Conservation (phyloP, 1,140 invertebrate species). For the Penaeus indicus region DNA sequence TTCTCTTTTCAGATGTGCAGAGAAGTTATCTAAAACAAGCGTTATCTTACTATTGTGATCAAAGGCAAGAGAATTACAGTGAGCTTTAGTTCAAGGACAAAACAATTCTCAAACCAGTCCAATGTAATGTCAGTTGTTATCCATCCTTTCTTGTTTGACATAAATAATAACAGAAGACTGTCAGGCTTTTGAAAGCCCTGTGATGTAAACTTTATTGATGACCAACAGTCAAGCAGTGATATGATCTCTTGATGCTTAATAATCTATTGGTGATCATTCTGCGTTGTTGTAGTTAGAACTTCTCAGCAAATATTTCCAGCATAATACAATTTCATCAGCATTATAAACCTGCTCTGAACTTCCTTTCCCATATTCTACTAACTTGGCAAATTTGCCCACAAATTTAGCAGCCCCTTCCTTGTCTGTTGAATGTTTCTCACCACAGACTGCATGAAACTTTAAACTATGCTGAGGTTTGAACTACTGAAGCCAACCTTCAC, state of each 20-base stretch:
- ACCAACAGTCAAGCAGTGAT: not conserved
- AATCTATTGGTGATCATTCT: not conserved
- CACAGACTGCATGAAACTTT: slow-evolving; percentile 44
- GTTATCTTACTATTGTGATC: not conserved
- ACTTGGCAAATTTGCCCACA: slow-evolving; percentile 53
- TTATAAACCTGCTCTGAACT: slow-evolving; percentile 16
- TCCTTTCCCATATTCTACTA: slow-evolving; percentile 15
- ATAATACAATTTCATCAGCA: slow-evolving; percentile 66
- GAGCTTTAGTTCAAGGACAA: not conserved
- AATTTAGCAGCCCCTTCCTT: slow-evolving; percentile 68
- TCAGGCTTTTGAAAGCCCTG: not conserved
- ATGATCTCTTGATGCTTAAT: not conserved
- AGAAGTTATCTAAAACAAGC: not conserved
- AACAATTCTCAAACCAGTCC: not conserved
- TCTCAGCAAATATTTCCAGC: not conserved
- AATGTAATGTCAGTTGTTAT: not conserved
- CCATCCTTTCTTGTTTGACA: not conserved
- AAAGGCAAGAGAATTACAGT: not conserved
- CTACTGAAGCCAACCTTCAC: not conserved
- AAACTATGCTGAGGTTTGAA: slow-evolving; percentile 45
- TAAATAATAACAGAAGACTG: not conserved
- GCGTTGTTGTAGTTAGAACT: not conserved
- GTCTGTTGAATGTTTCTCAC: slow-evolving; percentile 66
- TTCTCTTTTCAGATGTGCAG: not conserved
- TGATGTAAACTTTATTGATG: not conserved